Conservation (phyloP, 2,888 invertebrate genomes). For the Dyspetes luteomarginatus region DNA sequence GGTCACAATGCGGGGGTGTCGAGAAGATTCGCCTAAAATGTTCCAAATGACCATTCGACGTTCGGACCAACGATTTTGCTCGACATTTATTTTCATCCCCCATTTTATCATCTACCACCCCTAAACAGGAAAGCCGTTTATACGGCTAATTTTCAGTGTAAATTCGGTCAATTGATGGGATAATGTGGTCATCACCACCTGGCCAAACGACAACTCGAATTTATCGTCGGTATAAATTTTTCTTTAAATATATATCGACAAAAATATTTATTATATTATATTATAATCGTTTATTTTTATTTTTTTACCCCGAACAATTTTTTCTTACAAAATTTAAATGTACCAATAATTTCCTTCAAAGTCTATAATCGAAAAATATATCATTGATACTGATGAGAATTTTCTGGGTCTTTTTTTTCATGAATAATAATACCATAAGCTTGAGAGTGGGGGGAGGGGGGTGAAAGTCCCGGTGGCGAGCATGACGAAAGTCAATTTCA, state of each 20-base stretch:
- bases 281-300: too few relatives aligned
- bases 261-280: too few relatives aligned
- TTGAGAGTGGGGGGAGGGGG: conserved; percentile 21
- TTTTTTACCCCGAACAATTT: too few relatives aligned
- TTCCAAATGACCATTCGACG: conserved; percentile 53
- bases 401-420: neutral
- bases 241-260: too few relatives aligned
- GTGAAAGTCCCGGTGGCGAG: conserved; percentile 51
- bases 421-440: too few relatives aligned
- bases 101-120: conserved; percentile 6
- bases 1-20: conserved; percentile 59
- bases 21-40: conserved; percentile 31
- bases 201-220: neutral
- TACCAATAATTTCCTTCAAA: neutral
- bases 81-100: conserved; percentile 37
- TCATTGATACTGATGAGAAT: neutral
- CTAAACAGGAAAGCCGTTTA: neutral
- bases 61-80: conserved; percentile 49
- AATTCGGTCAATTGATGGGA: neutral
- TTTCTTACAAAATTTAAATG: too few relatives aligned
- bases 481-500: conserved; percentile 65
- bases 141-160: conserved; percentile 37
- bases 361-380: neutral
- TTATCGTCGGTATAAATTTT: neutral
- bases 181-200: conserved; percentile 21